Evolutionary conservation across 2,113 vertebrate genomes (phyloP).

Genomic region (Rhadina sibilatrix): DNA sequence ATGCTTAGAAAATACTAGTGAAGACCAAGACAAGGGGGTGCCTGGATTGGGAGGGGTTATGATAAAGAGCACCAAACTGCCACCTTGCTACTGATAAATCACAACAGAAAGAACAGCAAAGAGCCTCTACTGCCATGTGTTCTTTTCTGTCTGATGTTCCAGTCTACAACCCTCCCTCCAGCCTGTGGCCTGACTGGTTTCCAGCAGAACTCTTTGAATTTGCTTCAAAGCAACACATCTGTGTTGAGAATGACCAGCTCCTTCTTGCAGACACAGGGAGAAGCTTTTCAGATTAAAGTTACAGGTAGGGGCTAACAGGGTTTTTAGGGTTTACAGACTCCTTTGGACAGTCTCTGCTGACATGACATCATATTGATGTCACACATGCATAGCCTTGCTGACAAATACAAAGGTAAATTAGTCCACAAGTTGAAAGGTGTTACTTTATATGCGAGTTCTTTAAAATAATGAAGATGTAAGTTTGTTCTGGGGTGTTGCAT

Average conservation of each 20-base stretch:
- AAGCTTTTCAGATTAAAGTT: constrained; percentile 61
- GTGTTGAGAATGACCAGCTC: constrained; percentile 51
- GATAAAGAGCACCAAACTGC: not conserved
- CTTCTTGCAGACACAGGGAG: constrained; percentile 47
- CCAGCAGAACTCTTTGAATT: constrained; percentile 30
- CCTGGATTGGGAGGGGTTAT: not conserved
- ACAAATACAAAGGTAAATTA: not conserved
- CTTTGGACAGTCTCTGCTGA: not conserved
- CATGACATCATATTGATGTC: not conserved
- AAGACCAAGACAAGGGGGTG: rapidly evolving
- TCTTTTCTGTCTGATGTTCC: constrained; percentile 16
- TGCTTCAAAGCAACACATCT: constrained; percentile 62
- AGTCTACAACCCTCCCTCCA: constrained; percentile 48
- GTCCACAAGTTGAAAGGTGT: not conserved
- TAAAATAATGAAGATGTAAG: not conserved
- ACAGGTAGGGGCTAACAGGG: constrained; percentile 57
- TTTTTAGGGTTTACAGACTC: not conserved
- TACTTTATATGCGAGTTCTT: not conserved
- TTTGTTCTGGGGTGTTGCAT: not conserved
- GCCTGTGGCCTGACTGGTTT: constrained; percentile 67
- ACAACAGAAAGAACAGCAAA: not conserved
- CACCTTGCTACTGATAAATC: not conserved
- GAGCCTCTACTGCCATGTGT: not conserved
- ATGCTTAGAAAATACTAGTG: not conserved
- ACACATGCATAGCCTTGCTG: rapidly evolving